Evolutionary conservation across 2,888 invertebrate genomes (phyloP).

Genomic region (Suillia variegata): DNA sequence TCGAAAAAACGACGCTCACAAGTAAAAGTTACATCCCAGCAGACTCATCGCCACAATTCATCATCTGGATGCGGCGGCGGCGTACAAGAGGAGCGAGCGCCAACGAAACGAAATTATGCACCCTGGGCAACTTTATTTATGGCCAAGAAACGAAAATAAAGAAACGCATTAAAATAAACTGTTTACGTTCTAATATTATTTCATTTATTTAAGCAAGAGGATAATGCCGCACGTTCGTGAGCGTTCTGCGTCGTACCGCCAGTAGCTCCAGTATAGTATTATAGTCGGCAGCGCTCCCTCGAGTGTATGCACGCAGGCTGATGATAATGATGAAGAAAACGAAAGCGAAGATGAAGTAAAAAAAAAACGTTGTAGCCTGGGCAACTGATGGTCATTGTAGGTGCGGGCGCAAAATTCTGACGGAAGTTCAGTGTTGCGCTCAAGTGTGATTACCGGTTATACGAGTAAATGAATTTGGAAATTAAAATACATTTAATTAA

Average conservation of each 20-base stretch:
- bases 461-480: no score
- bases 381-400: no score
- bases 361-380: no score
- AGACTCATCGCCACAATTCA: constrained; percentile 47
- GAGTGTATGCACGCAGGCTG: not conserved
- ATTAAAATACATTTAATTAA: no score
- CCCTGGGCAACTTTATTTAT: constrained; percentile 30
- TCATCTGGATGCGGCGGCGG: constrained; percentile 32
- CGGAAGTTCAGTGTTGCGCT: no score
- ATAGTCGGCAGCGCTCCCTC: constrained; percentile 4
- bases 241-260: not conserved
- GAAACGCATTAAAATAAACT: constrained; percentile 36
- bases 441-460: no score
- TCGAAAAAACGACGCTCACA: constrained; percentile 16
- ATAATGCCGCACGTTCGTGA: not conserved
- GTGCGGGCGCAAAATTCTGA: no score
- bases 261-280: not conserved
- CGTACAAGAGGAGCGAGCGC: not conserved
- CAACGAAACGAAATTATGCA: constrained; percentile 19
- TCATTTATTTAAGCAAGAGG: constrained; percentile 11
- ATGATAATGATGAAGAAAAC: not conserved
- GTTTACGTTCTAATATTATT: constrained; percentile 34
- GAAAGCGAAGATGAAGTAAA: not conserved
- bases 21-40: constrained; percentile 33
- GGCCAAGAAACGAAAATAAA: constrained; percentile 17